Base-by-base conservation (phyloP, 2,797 vertebrate genomes). In the Mormyrops boulengeri region DNA sequence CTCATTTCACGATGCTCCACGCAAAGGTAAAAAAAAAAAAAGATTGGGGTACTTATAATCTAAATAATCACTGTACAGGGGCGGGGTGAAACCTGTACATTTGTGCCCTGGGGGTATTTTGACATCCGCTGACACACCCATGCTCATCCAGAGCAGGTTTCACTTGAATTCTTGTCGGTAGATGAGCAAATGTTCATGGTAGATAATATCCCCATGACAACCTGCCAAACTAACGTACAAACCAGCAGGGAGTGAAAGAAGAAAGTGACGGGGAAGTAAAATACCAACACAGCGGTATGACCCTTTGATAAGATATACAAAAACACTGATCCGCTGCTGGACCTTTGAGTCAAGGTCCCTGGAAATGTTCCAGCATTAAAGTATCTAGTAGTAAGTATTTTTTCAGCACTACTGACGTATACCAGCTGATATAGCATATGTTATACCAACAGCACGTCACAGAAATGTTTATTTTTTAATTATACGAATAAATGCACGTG, bases 81-180 rank as follows among this genome's bases (percentile, higher is more conserved):
- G 22, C 47, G 52, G 8, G 82, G 47, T 52, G 82, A 52, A 52
- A 52, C 82, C n/a, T 44, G n/a, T 52, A 85, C 44, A 49, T 49
- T 50, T 85, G n/a, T 85, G 22, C 82, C 82, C 49, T 85, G 1
- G 9, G 82, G 82, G 22, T 52, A 85, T 85, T 85, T 85, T 85
- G 44, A 85, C 44, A 85, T 85, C 82, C 73, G 38, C 73, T 80
- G 38, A 85, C 82, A 85, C 82, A 52, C 82, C 82, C 49, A 85
- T 30, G 9, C 49, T 22, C 12, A n/a, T 85, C 14, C n/a, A 30
- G 9, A 50, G 44, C 49, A 85, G 82, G 82, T 85, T 85, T 85
- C 82, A 22, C 82, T 50, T 52, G 41, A 50, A 85, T 85, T 50
- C 47, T 50, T 50, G 34, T 11, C 17, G 62, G 62, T 34, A 69